phyloP scores from a whole-genome alignment of 2,888 invertebrate genomes.

The Leptarthrus brevirostris region DNA sequence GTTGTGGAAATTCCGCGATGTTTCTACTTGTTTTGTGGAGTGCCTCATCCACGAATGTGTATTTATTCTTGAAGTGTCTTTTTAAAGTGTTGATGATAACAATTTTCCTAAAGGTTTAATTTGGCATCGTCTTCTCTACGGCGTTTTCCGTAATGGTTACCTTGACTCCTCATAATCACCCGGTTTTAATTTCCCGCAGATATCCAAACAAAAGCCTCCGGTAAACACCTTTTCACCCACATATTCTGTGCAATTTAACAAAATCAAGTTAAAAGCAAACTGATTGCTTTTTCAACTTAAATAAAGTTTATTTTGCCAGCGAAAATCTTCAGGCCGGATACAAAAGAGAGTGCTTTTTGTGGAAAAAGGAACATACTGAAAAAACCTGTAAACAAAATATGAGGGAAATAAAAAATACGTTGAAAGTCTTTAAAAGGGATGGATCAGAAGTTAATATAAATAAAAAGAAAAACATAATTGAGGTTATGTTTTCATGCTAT shows the following conservation, averaged over 20 bases:
- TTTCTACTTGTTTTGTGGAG: not conserved
- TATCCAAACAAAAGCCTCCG: not conserved
- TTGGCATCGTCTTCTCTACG: not conserved
- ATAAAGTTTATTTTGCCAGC: slow-evolving; percentile 12
- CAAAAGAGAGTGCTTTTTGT: not conserved
- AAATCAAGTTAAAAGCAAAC: slow-evolving; percentile 34
- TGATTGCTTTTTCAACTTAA: slow-evolving; percentile 27
- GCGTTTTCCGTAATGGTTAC: not conserved
- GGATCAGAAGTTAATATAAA: slow-evolving; percentile 30
- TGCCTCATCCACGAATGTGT: not conserved
- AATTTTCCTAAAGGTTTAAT: too few species aligned
- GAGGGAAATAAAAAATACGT: slow-evolving; percentile 13
- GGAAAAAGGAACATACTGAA: not conserved
- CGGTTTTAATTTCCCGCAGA: slow-evolving; percentile 10
- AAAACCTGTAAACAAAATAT: slow-evolving; percentile 13
- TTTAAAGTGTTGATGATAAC: not conserved
- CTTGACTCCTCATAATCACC: not conserved
- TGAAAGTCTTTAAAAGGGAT: not conserved
- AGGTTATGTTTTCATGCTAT: slow-evolving; percentile 8
- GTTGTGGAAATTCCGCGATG: not conserved
- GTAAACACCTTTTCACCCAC: not conserved
- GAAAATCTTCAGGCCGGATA: not conserved
- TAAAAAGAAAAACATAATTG: slow-evolving; percentile 4
- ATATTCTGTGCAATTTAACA: not conserved
- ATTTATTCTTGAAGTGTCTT: not conserved